Evolutionary conservation across 2,113 vertebrate genomes (phyloP).

Genomic region (Chaetodon auriga): DNA sequence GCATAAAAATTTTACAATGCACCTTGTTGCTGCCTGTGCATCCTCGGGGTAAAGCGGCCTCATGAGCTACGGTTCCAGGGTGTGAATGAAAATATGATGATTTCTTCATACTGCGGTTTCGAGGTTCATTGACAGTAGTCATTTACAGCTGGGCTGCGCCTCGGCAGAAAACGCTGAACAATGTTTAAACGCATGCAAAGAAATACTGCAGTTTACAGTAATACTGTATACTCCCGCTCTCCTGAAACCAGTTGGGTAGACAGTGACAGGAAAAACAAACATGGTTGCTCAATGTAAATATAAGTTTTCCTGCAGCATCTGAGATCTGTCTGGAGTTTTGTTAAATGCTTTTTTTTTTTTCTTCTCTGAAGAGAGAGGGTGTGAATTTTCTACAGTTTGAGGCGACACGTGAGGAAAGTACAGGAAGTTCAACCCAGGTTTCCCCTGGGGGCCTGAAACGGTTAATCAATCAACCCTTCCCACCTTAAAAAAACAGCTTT

Average conservation of each 20-base stretch:
- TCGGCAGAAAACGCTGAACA: constrained; percentile 1
- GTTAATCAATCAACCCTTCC: constrained; percentile 75
- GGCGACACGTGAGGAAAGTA: constrained; percentile 47
- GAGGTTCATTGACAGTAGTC: neutral
- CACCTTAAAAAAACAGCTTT: constrained; percentile 60
- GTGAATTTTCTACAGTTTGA: constrained; percentile 31
- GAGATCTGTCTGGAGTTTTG: neutral
- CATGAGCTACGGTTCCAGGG: constrained; percentile 18
- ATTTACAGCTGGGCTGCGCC: neutral
- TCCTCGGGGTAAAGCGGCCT: constrained; percentile 48
- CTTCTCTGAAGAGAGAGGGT: neutral
- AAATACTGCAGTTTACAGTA: neutral
- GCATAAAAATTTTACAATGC: constrained; percentile 51
- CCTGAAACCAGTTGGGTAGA: neutral
- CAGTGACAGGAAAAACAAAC: neutral
- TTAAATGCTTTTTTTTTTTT: neutral
- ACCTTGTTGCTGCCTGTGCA: constrained; percentile 45
- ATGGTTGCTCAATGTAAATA: constrained; percentile 9
- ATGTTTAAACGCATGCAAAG: constrained; percentile 2
- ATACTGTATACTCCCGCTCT: neutral
- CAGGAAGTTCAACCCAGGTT: constrained; percentile 69
- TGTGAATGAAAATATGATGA: constrained; percentile 31
- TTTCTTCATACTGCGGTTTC: neutral
- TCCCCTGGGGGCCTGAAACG: constrained; percentile 45
- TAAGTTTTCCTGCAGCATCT: neutral